Base-by-base conservation (phyloP, 2,888 invertebrate species). In the Morpho achilles region DNA sequence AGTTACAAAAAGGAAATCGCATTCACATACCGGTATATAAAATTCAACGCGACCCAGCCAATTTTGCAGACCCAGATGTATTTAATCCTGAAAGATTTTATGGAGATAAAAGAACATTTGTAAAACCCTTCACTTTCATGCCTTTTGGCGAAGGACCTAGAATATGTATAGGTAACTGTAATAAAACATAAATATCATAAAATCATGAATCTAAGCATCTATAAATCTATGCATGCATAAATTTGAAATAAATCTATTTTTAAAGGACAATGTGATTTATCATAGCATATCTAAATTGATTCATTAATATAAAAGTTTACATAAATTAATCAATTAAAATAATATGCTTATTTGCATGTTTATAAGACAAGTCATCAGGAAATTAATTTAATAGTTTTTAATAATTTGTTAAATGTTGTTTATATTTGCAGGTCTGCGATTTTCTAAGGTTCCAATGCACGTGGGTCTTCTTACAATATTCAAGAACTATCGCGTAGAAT, bases 121-220 rank as follows among this genome's bases (percentile, higher is more conserved):
- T 80, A 7, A 73, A 64, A 8, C 75, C 76, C 0, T 77, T 70
- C 58, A 76, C 77, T 0, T 81, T 68, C 54, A 66, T 79, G 8
- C 75, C 82, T 0, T 83, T 79, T 51, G 80, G 82, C 10, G 75
- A 77, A 41, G 82, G 80, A 1, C 76, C 79, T 1, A 72, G 80
- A 47, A 59, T 72, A 32, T 83, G 83, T 50, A 73, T 83, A 41
- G 82, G 83, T 83, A 67, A 72, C 82, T 60, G n/a, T 39, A 9
- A 22, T 45, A 10, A 45, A 8, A n/a, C 5, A 32, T 45, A n/a
- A 45, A 45, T 10, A 7, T 45, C 45, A 46, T 10, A 7, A 46
- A 46, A 46, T 32, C 5, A 3, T 32, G 3, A 32, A 32, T 32
- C 32, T 32, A 32, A 2, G 3, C 3, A 32, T 32, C 16, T 32